Base-by-base conservation (phyloP, 2,113 vertebrate species). In the Forbesichthys agassizii region DNA sequence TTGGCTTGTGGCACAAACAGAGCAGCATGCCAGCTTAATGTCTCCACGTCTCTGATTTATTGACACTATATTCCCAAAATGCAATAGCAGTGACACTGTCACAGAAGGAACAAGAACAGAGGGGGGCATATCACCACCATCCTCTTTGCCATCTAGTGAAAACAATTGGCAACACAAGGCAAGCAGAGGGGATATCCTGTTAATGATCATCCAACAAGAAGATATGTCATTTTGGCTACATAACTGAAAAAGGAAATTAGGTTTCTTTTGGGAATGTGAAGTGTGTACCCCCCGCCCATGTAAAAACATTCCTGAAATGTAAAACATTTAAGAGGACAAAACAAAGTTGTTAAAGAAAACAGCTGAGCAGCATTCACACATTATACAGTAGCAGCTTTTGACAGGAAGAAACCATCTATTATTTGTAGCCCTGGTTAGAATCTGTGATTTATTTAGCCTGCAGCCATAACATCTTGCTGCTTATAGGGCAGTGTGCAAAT, bases 31-130 rank as follows among this genome's bases (percentile, higher is more conserved):
- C 67, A 74, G 68, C 56, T 63, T 67, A 80, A 88, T 75, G 65
- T 53, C 73, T 66, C 69, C 64, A 62, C 75, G 79, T 69, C 78
- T 63, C 61, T 90, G 81, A 85, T 83, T 80, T 71, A 84, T 48
- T 81, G 60, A 69, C 10, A 52, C 57, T 61, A 75, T 68, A 73
- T 60, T 47, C 27, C 48, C 58, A 53, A 58, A 64, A 57, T 14
- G 66, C 66, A 58, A 73, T 73, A 75, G 46, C 60, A 71, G 33
- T 46, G 69, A 64, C 59, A 33, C 46, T 36, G 71, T 53, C 61
- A 71, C 27, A 69, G 58, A 61, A 61, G 9, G 73, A 66, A 59
- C 70, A 79, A 52, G 14, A 14, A n/a, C 27, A 10, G 4, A 20
- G 3, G n/a, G 61, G 36, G 9, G 36, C 3, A 33, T 12, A 11